These are phyloP conservation scores for Hippocampus zosterae DNA, from an alignment of 2,113 vertebrate species.

Conservation along the genomic window DNA sequence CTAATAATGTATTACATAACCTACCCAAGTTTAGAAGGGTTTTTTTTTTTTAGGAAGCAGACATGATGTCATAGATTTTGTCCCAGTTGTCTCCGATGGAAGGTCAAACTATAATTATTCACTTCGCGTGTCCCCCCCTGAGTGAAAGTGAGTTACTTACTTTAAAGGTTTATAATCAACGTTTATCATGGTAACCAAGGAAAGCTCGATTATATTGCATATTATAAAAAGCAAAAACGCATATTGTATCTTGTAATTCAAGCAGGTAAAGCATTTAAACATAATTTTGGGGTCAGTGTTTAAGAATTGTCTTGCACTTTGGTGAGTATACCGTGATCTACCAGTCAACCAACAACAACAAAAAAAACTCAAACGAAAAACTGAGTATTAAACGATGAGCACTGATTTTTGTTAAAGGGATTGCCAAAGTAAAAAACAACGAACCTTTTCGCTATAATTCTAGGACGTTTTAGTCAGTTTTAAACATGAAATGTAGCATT, in stretches of 20 bases:
- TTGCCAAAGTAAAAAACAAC: too few relatives aligned
- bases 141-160: constrained; percentile 38
- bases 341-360: background rate
- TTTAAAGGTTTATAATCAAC: constrained; percentile 19
- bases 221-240: background rate
- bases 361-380: background rate
- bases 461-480: too few relatives aligned
- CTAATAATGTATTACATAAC: background rate
- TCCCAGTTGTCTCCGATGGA: constrained; percentile 30
- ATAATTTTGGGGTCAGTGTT: background rate
- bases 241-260: background rate
- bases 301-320: too few relatives aligned
- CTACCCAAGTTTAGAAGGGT: background rate
- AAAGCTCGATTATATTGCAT: background rate
- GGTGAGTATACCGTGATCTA: background rate
- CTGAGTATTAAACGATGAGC: background rate
- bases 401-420: background rate
- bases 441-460: too few relatives aligned
- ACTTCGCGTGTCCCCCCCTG: constrained; percentile 22
- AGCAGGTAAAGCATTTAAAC: background rate
- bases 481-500: too few relatives aligned
- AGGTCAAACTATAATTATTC: constrained; percentile 49
- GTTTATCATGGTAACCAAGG: constrained; percentile 10
- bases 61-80: constrained; percentile 14
- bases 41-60: background rate